phyloP scores from a whole-genome alignment of 2,113 vertebrate species.

The Phainopepla nitens region DNA sequence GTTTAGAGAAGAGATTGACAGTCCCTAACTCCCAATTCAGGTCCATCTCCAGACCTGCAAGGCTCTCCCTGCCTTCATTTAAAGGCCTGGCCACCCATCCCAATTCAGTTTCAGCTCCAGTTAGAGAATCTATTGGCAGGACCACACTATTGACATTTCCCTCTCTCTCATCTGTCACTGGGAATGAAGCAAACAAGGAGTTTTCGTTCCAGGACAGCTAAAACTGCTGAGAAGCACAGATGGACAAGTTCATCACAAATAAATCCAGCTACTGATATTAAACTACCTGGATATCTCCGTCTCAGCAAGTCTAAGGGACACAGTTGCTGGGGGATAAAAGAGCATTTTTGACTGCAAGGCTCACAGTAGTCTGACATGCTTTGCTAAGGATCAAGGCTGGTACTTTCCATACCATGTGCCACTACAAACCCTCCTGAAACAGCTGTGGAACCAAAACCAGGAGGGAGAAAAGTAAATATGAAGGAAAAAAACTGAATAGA shows the following conservation, averaged over 20 bases:
- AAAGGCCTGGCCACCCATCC: not conserved
- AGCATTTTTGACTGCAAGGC: not conserved
- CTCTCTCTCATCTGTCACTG: not conserved
- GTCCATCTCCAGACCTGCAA: not conserved
- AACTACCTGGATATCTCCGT: not conserved
- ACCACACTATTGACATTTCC: not conserved
- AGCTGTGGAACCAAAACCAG: not conserved
- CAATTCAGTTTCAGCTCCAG: not conserved
- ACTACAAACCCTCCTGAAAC: not conserved
- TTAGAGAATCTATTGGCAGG: fast-evolving
- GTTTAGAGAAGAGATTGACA: not conserved
- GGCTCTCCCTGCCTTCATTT: not conserved
- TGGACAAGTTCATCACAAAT: not conserved
- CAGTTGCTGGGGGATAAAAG: not conserved
- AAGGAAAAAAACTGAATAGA: not conserved
- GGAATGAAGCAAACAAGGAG: not conserved
- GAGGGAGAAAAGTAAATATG: not conserved
- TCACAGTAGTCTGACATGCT: not conserved
- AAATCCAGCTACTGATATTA: not conserved
- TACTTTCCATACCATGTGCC: not conserved
- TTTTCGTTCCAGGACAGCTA: not conserved
- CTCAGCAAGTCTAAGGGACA: not conserved
- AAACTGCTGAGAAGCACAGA: not conserved
- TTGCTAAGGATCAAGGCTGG: not conserved
- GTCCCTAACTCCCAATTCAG: not conserved